Evolutionary conservation across 2,113 vertebrate genomes (phyloP).

Genomic region (Scolopax mira): DNA sequence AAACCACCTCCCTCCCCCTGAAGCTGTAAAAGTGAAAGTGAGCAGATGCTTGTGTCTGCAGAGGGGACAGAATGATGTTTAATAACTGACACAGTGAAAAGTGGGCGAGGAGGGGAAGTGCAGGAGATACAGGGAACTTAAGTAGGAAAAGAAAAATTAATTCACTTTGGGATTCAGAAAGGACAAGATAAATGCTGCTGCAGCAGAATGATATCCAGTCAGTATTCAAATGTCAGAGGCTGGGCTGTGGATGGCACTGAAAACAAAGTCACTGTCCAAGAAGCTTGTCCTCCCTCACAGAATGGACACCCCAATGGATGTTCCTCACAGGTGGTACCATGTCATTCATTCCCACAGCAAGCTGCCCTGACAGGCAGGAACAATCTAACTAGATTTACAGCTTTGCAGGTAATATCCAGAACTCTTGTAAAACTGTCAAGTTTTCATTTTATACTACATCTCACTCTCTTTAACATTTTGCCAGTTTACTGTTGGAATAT

Average conservation of each 20-base stretch:
- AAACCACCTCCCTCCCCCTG: not conserved
- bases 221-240: not conserved
- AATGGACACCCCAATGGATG: not conserved
- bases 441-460: not conserved
- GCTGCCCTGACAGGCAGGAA: not conserved
- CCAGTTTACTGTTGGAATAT: not conserved
- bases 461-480: not conserved
- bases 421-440: not conserved
- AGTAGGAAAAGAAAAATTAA: not conserved
- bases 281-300: not conserved
- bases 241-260: not conserved
- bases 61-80: not conserved
- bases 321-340: not conserved
- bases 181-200: not conserved
- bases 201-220: not conserved
- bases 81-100: not conserved
- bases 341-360: not conserved
- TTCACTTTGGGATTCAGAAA: not conserved
- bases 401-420: not conserved
- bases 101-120: not conserved
- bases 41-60: not conserved
- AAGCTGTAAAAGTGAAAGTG: not conserved
- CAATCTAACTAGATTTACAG: not conserved
- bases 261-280: not conserved
- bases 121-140: not conserved